Conservation (phyloP, 2,113 vertebrate species). For the Chamaetylas fuelleborni region DNA sequence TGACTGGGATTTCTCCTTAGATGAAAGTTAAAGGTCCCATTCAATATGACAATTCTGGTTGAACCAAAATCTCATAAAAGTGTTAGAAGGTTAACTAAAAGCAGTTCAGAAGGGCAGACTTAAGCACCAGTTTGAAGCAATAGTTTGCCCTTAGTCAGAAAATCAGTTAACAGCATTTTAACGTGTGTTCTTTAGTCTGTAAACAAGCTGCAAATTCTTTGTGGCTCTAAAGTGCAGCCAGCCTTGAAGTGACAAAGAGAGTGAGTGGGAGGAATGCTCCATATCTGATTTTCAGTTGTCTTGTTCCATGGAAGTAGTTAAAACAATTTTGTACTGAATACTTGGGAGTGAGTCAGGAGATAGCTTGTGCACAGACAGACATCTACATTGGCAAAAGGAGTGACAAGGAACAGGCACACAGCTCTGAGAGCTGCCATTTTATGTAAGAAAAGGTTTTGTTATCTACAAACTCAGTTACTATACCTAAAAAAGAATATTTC, state of each 20-base stretch:
- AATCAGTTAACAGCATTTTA: neutral
- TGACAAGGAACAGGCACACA: neutral
- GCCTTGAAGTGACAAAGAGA: neutral
- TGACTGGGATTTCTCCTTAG: neutral
- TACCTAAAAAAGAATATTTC: neutral
- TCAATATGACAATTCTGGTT: rapidly evolving
- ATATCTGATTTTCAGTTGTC: neutral
- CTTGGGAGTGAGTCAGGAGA: neutral
- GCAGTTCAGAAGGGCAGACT: neutral
- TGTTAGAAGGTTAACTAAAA: neutral
- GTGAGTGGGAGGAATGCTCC: neutral
- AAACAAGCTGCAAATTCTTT: neutral
- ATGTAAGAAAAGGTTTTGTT: neutral
- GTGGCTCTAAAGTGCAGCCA: neutral
- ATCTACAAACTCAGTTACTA: neutral
- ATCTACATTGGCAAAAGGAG: neutral
- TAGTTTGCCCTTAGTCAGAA: neutral
- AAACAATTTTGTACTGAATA: neutral
- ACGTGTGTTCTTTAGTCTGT: neutral
- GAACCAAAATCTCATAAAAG: neutral
- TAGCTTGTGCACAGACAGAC: neutral
- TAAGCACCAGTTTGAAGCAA: neutral
- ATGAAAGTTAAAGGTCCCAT: neutral
- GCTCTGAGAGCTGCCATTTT: neutral
- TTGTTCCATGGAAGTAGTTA: neutral